These are phyloP conservation scores for Dromiciops gliroides DNA, from an alignment of 2,113 vertebrate species.

Conservation along the genomic window DNA sequence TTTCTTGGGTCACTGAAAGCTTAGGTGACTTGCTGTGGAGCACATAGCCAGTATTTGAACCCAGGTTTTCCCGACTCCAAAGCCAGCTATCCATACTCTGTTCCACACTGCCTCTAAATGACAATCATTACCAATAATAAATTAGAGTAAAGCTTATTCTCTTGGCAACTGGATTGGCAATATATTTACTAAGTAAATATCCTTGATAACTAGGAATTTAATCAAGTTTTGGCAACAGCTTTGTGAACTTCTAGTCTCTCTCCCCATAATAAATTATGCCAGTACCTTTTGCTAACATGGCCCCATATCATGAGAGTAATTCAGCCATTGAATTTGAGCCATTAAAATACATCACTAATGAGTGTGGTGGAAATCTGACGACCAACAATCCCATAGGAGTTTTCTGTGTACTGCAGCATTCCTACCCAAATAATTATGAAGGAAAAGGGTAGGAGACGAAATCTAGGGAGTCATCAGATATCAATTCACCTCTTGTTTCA, in stretches of 20 bases:
- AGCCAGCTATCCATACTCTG: not conserved
- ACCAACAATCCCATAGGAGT: not conserved
- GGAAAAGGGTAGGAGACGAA: not conserved
- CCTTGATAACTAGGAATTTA: not conserved
- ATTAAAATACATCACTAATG: not conserved
- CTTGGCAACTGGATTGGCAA: not conserved
- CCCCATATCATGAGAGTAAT: not conserved
- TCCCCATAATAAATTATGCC: not conserved
- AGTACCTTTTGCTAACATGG: not conserved
- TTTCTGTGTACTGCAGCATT: not conserved
- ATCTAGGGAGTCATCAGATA: not conserved
- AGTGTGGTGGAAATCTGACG: not conserved
- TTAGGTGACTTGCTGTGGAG: not conserved
- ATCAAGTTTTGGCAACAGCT: not conserved
- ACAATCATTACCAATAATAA: too few species aligned
- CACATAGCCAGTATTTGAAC: not conserved
- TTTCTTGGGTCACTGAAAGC: not conserved
- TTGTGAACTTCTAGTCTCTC: not conserved
- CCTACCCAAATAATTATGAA: not conserved
- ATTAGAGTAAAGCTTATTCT: not conserved
- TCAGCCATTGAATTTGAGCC: not conserved
- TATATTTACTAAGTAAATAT: not conserved
- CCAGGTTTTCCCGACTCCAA: not conserved
- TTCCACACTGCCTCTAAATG: not conserved
- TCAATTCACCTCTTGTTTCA: slow-evolving; percentile 58